Conservation (phyloP, 2,797 vertebrate species). For the Molothrus ater region DNA sequence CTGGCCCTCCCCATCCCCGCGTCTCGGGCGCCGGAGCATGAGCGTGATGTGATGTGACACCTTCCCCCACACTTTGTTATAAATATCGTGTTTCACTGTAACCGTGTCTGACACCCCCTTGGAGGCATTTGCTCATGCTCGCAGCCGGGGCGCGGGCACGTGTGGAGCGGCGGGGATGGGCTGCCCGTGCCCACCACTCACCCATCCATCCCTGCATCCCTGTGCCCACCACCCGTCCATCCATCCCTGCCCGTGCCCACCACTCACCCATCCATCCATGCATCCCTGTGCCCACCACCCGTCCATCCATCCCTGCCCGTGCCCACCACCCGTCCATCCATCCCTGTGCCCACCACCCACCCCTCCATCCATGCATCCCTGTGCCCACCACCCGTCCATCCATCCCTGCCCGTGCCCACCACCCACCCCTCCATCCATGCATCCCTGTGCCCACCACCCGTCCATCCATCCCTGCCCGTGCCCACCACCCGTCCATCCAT, state of each 20-base stretch:
- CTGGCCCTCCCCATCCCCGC: background rate
- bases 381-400: background rate
- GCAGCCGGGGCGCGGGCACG: constrained; percentile 25
- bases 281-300: too few species aligned
- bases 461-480: too few species aligned
- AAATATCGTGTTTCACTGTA: constrained; percentile 70
- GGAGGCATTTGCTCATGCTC: constrained; percentile 66
- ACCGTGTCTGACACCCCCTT: constrained; percentile 73
- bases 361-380: background rate
- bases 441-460: too few species aligned
- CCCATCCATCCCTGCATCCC: too few species aligned
- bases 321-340: rapidly evolving
- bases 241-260: too few species aligned
- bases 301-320: too few species aligned
- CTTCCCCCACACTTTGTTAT: constrained; percentile 75
- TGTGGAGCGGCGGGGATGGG: background rate
- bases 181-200: background rate
- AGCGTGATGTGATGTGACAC: constrained; percentile 67
- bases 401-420: background rate
- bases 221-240: too few species aligned
- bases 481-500: too few species aligned
- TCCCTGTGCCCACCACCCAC: too few species aligned
- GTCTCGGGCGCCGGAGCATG: constrained; percentile 40
- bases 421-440: too few species aligned
- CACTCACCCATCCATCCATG: too few species aligned